Evolutionary conservation across 2,797 vertebrate genomes (phyloP).

Genomic region (Lithobates sylvaticus): DNA sequence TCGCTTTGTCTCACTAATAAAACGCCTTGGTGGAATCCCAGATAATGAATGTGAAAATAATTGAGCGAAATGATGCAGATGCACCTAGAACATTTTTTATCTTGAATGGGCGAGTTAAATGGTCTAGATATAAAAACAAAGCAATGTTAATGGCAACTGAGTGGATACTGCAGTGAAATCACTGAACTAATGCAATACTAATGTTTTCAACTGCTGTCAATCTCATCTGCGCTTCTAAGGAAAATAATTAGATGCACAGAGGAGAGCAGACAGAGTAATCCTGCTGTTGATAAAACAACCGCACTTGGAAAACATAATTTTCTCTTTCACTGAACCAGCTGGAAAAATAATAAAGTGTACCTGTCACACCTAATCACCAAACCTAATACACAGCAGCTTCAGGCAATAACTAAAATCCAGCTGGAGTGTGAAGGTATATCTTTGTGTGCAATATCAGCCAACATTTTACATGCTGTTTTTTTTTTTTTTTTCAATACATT

Average conservation of each 20-base stretch:
- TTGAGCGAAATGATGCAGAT: constrained; percentile 21
- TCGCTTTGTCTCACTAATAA: constrained; percentile 28
- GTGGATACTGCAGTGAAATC: not conserved
- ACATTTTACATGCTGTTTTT: too few relatives aligned
- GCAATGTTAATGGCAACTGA: not conserved
- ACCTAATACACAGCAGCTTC: not conserved
- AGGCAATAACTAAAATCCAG: not conserved
- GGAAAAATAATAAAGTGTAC: not conserved
- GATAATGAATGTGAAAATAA: constrained; percentile 47
- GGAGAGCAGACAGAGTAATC: constrained; percentile 21
- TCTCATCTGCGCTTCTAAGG: constrained; percentile 38
- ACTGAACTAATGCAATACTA: constrained; percentile 16
- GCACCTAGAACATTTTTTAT: constrained; percentile 5
- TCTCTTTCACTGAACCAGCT: not conserved
- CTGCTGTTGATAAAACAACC: constrained; percentile 43
- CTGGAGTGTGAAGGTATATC: too few relatives aligned
- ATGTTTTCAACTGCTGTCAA: constrained; percentile 34
- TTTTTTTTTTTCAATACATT: too few relatives aligned
- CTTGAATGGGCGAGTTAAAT: constrained; percentile 19
- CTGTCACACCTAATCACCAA: not conserved
- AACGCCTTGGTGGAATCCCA: constrained; percentile 17
- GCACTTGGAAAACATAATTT: constrained; percentile 23
- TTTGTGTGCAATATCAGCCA: too few relatives aligned
- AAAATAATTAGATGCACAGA: constrained; percentile 50
- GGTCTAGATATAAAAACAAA: constrained; percentile 29